phyloP scores from a whole-genome alignment of 2,113 vertebrate genomes.

The Plecotus auritus region DNA sequence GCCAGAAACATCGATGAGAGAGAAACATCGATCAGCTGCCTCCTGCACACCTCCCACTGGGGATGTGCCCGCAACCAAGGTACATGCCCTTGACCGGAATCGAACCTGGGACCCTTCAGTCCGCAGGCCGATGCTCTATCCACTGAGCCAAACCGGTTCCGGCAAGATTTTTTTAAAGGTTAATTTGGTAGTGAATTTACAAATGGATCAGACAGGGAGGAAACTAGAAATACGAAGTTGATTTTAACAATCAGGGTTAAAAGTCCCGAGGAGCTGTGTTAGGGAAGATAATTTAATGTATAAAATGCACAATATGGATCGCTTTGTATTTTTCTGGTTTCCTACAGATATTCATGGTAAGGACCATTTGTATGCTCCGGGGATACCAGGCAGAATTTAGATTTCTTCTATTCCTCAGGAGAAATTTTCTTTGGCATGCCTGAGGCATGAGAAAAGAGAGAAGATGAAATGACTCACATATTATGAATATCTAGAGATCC shows the following conservation, averaged over 20 bases:
- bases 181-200: neutral
- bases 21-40: too few species aligned
- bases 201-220: neutral
- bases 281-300: neutral
- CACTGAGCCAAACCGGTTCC: too few species aligned
- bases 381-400: neutral
- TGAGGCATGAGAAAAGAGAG: neutral
- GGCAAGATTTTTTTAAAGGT: neutral
- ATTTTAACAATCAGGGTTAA: neutral
- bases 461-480: conserved; percentile 27
- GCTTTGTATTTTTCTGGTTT: neutral
- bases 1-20: too few species aligned
- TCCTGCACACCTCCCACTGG: too few species aligned
- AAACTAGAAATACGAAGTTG: neutral
- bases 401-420: neutral
- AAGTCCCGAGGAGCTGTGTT: neutral
- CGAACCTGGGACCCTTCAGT: too few species aligned
- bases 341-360: neutral
- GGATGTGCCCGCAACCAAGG: too few species aligned
- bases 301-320: neutral
- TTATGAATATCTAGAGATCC: conserved; percentile 15
- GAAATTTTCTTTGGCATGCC: neutral
- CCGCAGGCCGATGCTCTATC: too few species aligned
- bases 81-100: too few species aligned
- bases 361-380: neutral